Conservation (phyloP, 92 coral and sea anemone species). For the Paragorgia papillata region DNA sequence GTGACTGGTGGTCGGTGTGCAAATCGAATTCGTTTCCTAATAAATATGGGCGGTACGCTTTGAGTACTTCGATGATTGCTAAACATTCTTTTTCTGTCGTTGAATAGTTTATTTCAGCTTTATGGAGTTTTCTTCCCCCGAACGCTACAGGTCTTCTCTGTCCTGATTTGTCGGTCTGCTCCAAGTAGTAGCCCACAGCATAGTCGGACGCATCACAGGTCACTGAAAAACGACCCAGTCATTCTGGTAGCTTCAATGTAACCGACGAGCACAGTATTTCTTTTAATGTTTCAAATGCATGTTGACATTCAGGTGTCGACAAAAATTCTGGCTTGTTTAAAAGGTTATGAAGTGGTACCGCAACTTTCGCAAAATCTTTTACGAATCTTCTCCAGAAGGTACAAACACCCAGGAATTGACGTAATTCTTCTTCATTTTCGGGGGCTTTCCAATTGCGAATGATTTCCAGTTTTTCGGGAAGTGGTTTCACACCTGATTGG, state of each 20-base stretch:
- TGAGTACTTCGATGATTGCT: conserved; percentile 56
- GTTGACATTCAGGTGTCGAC: conserved; percentile 57
- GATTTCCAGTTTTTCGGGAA: conserved; percentile 63
- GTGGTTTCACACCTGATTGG: conserved; percentile 52
- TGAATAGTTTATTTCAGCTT: conserved; percentile 57
- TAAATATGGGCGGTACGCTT: conserved; percentile 53
- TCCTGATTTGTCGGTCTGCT: conserved; percentile 53
- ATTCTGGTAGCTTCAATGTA: conserved; percentile 49
- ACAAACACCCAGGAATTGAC: no score
- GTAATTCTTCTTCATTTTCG: no score
- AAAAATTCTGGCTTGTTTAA: conserved; percentile 53
- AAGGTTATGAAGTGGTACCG: conserved; percentile 56
- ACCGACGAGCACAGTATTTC: conserved; percentile 50
- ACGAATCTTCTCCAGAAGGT: conserved; percentile 61
- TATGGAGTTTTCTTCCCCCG: conserved; percentile 54
- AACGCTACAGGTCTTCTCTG: conserved; percentile 42
- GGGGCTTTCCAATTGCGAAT: conserved; percentile 50
- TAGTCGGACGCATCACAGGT: conserved; percentile 56
- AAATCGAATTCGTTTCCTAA: conserved; percentile 53
- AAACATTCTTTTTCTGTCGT: conserved; percentile 63
- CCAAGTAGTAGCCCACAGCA: conserved; percentile 51
- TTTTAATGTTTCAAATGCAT: conserved; percentile 49
- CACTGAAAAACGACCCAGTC: conserved; percentile 54
- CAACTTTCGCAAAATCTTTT: conserved; percentile 55
- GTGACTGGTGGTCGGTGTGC: conserved; percentile 49